Conservation (phyloP, 2,888 invertebrate species). For the Octodonta nipae region DNA sequence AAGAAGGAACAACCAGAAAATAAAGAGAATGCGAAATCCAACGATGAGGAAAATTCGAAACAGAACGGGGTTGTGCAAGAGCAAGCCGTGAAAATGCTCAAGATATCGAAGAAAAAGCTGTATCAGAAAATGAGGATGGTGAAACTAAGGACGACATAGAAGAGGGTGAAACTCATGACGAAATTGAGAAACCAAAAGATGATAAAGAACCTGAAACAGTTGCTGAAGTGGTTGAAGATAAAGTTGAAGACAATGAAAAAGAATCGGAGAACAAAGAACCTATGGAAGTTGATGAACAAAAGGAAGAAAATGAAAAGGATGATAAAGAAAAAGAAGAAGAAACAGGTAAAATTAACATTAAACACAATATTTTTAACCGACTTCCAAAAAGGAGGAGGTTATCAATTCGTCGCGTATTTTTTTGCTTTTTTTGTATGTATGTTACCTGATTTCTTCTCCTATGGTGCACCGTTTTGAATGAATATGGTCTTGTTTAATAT, state of each 20-base stretch:
- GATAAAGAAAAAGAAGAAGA: slow-evolving; percentile 3
- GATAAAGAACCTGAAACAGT: slow-evolving; percentile 23
- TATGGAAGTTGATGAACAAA: slow-evolving; percentile 15
- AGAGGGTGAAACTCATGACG: too few species aligned
- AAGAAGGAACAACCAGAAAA: slow-evolving; percentile 27
- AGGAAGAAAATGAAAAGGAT: slow-evolving; percentile 5
- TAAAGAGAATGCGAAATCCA: slow-evolving; percentile 19
- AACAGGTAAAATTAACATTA: too few species aligned
- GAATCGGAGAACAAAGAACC: slow-evolving; percentile 13
- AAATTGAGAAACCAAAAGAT: slow-evolving; percentile 15
- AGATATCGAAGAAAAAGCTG: too few species aligned
- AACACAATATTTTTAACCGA: too few species aligned
- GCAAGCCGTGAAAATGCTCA: slow-evolving; percentile 3
- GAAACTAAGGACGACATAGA: too few species aligned
- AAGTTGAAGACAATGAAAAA: background rate
- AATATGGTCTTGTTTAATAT: too few species aligned
- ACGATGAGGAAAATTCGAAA: background rate
- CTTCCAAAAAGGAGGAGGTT: too few species aligned
- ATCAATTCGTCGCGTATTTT: too few species aligned
- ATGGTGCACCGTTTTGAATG: too few species aligned
- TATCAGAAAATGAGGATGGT: too few species aligned
- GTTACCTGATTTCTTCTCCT: too few species aligned
- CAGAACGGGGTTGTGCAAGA: slow-evolving; percentile 5
- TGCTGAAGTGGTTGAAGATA: slow-evolving; percentile 22
- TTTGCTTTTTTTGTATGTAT: too few species aligned